Evolutionary conservation across 1,140 invertebrate genomes (phyloP).

Genomic region (Saccostrea glomerata): DNA sequence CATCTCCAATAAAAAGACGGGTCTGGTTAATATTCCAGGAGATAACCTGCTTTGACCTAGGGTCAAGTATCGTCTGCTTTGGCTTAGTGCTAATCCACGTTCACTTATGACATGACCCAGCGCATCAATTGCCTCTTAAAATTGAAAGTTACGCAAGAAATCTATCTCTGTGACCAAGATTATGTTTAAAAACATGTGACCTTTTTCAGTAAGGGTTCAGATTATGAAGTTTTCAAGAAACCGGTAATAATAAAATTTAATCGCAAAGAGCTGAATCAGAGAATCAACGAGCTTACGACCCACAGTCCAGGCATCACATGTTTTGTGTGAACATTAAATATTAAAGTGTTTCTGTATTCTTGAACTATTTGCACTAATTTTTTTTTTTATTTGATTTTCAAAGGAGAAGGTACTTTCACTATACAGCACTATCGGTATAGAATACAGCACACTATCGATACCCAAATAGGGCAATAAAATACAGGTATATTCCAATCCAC

Average conservation of each 20-base stretch:
- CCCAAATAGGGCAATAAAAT: too few species aligned
- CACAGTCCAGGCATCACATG: too few species aligned
- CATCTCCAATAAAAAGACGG: slow-evolving; percentile 6
- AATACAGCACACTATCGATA: too few species aligned
- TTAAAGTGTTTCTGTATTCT: too few species aligned
- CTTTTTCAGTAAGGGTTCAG: background rate
- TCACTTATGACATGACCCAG: background rate
- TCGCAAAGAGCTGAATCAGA: background rate
- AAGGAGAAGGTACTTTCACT: too few species aligned
- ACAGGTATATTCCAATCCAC: too few species aligned
- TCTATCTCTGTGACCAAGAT: slow-evolving; percentile 28
- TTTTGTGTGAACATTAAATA: too few species aligned
- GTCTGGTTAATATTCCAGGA: background rate
- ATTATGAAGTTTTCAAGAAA: background rate
- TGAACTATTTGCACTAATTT: too few species aligned
- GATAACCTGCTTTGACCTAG: background rate
- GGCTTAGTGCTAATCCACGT: background rate
- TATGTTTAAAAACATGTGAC: background rate
- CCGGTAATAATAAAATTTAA: background rate
- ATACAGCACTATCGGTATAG: too few species aligned
- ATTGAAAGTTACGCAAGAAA: slow-evolving; percentile 29
- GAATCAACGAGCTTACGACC: background rate
- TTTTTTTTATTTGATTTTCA: too few species aligned
- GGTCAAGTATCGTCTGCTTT: background rate
- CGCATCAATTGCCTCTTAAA: slow-evolving; percentile 13